A percentile compares a stretch with the other conserved stretches of the same genome.
phyloP scores from a whole-genome alignment of 1,140 invertebrate genomes.

The Riptortus pedestris region DNA sequence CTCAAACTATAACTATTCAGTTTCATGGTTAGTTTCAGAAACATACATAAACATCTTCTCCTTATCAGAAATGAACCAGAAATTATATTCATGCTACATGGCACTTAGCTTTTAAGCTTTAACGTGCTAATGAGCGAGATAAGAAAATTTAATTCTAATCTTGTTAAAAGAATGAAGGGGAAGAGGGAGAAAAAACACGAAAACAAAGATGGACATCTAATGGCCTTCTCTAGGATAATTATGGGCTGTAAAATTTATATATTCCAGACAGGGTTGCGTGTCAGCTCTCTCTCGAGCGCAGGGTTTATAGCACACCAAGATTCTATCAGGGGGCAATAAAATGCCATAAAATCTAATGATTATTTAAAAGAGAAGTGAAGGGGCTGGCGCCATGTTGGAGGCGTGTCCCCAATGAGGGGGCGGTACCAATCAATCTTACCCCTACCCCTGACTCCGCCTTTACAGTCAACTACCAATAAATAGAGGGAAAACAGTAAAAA shows the following conservation, averaged over 20 bases:
- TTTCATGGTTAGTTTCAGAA: no score
- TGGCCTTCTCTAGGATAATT: slow-evolving; percentile 6
- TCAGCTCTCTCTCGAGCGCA: slow-evolving; percentile 2
- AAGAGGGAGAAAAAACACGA: neutral
- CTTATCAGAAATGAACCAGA: no score
- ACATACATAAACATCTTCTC: no score
- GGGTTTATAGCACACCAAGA: neutral
- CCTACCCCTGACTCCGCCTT: neutral
- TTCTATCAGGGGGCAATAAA: slow-evolving; percentile 10
- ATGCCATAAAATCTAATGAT: slow-evolving; percentile 8
- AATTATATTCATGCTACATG: no score
- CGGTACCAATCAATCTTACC: neutral
- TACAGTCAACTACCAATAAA: no score
- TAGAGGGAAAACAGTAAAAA: no score
- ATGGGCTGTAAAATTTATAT: slow-evolving; percentile 11
- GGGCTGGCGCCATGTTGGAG: slow-evolving; percentile 1
- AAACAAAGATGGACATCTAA: neutral
- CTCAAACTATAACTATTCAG: no score
- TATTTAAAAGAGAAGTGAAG: slow-evolving; percentile 15
- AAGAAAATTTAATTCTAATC: neutral
- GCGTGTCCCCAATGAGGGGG: neutral
- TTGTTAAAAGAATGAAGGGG: neutral
- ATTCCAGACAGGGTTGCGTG: slow-evolving; percentile 14
- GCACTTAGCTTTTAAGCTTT: no score
- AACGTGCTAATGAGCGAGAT: no score